Evolutionary conservation across 2,888 invertebrate species (phyloP).

Genomic region (Meganola albula): DNA sequence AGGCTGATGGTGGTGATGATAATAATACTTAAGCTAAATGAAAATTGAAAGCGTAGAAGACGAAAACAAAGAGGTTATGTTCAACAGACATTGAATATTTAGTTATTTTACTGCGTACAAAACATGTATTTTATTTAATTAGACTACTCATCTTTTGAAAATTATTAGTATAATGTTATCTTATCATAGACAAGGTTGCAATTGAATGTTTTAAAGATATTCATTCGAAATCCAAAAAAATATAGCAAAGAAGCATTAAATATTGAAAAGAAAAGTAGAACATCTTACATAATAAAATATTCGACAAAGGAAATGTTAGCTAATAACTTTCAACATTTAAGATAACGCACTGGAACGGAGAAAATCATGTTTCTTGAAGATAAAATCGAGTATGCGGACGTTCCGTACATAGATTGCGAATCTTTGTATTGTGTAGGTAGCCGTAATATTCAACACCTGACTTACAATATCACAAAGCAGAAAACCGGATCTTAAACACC

Average conservation of each 20-base stretch:
- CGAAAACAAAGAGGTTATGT: no score
- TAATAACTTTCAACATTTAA: slow-evolving; percentile 16
- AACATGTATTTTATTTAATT: no score
- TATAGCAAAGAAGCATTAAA: no score
- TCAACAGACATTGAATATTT: not conserved
- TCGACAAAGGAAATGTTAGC: slow-evolving; percentile 17
- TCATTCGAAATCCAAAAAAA: no score
- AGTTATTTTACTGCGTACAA: no score
- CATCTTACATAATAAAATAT: slow-evolving; percentile 17
- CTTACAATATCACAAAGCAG: slow-evolving; percentile 7
- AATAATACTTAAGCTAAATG: no score
- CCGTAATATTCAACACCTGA: slow-evolving; percentile 39
- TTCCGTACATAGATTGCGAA: slow-evolving; percentile 38
- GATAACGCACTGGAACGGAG: slow-evolving; percentile 28
- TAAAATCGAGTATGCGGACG: slow-evolving; percentile 31
- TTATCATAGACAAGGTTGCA: slow-evolving; percentile 50
- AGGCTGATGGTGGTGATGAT: no score
- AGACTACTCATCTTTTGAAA: no score
- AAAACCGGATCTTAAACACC: slow-evolving; percentile 16
- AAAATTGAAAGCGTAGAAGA: no score
- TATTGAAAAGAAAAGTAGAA: slow-evolving; percentile 11
- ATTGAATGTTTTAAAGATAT: slow-evolving; percentile 47
- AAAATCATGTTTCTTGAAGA: slow-evolving; percentile 34
- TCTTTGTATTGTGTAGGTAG: slow-evolving; percentile 31
- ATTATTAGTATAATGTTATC: slow-evolving; percentile 46